A percentile compares a stretch with the other conserved stretches of the same genome.
Conservation (phyloP, 2,888 invertebrate genomes). For the Mythimna pallens region DNA sequence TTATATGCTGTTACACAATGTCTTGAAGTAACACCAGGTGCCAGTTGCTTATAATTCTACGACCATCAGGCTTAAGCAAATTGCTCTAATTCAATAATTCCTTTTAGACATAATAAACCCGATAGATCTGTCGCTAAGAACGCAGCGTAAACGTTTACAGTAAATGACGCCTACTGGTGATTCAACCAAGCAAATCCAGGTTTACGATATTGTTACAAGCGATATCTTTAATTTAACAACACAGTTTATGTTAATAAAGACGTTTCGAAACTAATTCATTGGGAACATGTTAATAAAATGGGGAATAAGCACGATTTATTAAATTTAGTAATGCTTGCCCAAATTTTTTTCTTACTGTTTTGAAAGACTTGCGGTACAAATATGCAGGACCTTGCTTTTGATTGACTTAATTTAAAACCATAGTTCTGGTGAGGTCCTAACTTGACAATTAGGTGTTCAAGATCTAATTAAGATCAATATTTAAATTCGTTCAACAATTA, state of each 20-base stretch:
- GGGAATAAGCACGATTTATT: conserved; percentile 26
- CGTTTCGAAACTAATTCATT: conserved; percentile 62
- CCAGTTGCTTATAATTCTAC: conserved; percentile 28
- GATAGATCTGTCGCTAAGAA: conserved; percentile 39
- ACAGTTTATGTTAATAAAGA: conserved; percentile 70
- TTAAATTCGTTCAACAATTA: conserved; percentile 42
- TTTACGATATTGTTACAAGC: conserved; percentile 72
- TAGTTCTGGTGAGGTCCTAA: conserved; percentile 15
- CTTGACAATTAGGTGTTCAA: conserved; percentile 22
- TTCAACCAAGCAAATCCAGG: conserved; percentile 65
- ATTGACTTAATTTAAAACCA: background rate
- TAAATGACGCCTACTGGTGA: conserved; percentile 74
- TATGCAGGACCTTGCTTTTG: background rate
- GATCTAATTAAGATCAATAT: conserved; percentile 52
- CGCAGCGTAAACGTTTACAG: conserved; percentile 53
- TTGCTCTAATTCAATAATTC: conserved; percentile 51
- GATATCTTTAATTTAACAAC: conserved; percentile 77
- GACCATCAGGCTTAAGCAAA: conserved; percentile 33
- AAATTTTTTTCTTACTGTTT: background rate
- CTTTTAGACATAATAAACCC: conserved; percentile 46
- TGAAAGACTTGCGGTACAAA: background rate
- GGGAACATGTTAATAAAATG: conserved; percentile 27
- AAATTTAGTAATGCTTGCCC: background rate
- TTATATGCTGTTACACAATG: conserved; percentile 2
- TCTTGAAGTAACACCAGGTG: conserved; percentile 30